These are phyloP conservation scores for Plebejus argus DNA, from an alignment of 2,888 invertebrate genomes.

Conservation along the genomic window DNA sequence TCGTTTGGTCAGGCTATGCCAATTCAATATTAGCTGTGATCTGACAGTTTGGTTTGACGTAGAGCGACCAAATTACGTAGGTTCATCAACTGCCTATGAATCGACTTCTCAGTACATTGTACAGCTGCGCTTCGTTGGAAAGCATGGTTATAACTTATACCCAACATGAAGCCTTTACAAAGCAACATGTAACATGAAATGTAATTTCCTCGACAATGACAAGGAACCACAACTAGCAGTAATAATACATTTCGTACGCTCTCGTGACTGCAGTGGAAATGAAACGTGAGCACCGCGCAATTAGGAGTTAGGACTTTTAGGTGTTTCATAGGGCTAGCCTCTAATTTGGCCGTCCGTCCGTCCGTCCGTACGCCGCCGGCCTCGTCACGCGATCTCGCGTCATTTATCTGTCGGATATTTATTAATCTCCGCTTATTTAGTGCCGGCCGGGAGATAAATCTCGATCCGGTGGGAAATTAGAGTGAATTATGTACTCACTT, in stretches of 20 bases:
- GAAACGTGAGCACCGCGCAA: constrained; percentile 12
- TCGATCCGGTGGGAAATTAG: constrained; percentile 41
- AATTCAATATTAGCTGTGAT: too few species aligned
- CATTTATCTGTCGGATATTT: constrained; percentile 40
- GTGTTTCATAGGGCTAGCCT: constrained; percentile 26
- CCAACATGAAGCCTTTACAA: not conserved
- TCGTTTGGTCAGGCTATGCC: too few species aligned
- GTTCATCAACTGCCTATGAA: too few species aligned
- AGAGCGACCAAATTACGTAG: too few species aligned
- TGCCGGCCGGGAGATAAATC: constrained; percentile 37
- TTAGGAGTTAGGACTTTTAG: constrained; percentile 10
- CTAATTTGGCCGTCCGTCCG: constrained; percentile 37
- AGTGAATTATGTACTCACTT: constrained; percentile 43
- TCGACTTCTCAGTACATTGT: too few species aligned
- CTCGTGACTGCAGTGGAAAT: constrained; percentile 1
- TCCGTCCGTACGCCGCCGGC: constrained; percentile 26
- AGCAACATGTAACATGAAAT: not conserved
- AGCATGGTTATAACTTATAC: too few species aligned
- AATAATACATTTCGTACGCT: constrained; percentile 1
- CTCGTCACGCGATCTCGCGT: constrained; percentile 39
- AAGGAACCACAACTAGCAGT: not conserved
- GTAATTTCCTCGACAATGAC: constrained; percentile 1
- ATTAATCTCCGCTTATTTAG: constrained; percentile 41
- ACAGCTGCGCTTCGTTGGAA: too few species aligned
- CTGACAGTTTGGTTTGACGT: too few species aligned